A percentile compares a stretch with the other conserved stretches of the same genome.
These are phyloP conservation scores for Drosophila bocqueti DNA, from an alignment of 1,140 invertebrate genomes.

Conservation along the genomic window DNA sequence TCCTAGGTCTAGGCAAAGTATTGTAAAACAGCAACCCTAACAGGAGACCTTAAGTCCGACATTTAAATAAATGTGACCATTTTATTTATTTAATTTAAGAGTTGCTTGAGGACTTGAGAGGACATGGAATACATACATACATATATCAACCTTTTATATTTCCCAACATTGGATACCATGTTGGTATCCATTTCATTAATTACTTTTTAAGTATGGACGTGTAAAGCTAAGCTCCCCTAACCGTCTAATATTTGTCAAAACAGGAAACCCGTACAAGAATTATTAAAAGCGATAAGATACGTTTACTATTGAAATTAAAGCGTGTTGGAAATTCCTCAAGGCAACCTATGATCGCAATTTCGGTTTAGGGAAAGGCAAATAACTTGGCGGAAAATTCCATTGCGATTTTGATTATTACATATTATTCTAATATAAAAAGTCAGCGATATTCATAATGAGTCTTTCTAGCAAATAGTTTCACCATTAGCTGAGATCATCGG, in stretches of 20 bases:
- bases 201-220: not conserved
- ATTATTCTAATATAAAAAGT: not conserved
- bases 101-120: not conserved
- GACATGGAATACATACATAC: too few relatives aligned
- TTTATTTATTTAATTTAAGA: not conserved
- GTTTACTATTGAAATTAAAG: slow-evolving; percentile 5
- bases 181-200: not conserved
- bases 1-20: not conserved
- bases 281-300: slow-evolving; percentile 29
- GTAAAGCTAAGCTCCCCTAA: not conserved
- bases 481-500: too few relatives aligned
- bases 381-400: not conserved
- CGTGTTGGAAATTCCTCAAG: slow-evolving; percentile 20
- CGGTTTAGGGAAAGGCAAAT: not conserved
- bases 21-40: not conserved
- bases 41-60: too few relatives aligned
- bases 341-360: not conserved
- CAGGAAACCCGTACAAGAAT: slow-evolving; percentile 2
- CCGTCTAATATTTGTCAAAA: not conserved
- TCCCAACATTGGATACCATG: not conserved
- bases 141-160: not conserved
- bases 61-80: too few relatives aligned
- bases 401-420: not conserved
- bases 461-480: too few relatives aligned
- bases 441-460: not conserved